Evolutionary conservation across 2,888 invertebrate species (phyloP), one percentile per base, ranked within the genome.

Genomic region (Arge pagana): DNA sequence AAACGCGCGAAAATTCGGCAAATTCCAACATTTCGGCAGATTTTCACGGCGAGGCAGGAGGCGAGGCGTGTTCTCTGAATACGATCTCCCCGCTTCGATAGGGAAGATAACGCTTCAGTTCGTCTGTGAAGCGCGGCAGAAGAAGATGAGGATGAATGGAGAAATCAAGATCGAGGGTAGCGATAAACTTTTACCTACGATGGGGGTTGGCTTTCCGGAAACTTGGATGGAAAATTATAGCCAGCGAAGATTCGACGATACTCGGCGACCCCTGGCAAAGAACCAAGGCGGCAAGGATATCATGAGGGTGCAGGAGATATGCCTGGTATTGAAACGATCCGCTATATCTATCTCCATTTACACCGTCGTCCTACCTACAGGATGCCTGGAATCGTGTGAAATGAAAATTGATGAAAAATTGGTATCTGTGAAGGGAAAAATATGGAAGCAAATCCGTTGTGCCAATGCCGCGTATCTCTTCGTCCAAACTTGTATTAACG

Each of bases 1-100:
- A 45, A 45, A 33, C 45, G 23, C 15, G 19, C 35, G 45, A 45
- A 45, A 45, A 33, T 45, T 45, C 33, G 18, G n/a, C n/a, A n/a
- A n/a, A n/a, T n/a, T n/a, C 40, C 24, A 28, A 51, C 24, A 33
- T 53, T 51, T 59, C 50, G 49, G 50, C 50, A 48, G 56, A 50
- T 60, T 56, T 58, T 51, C 53, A 41, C 50, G 45, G 50, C 33
- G 49, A 33, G 55, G 53, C 15, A n/a, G 13, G 28, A 31, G 15
- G 21, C 35, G 7, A 31, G n/a, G 10, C 26, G 26, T 24, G 13
- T 10, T 35, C 13, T 23, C 1, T 10, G 15, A 15, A 21, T 21
- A 23, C 23, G 23, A 24, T 23, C 23, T 33, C 23, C 13, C 13
- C 33, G 21, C 8, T n/a, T 26, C n/a, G 10, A 8, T n/a, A 26